Conservation (phyloP, 2,888 invertebrate genomes). For the Heliconius hortense region DNA sequence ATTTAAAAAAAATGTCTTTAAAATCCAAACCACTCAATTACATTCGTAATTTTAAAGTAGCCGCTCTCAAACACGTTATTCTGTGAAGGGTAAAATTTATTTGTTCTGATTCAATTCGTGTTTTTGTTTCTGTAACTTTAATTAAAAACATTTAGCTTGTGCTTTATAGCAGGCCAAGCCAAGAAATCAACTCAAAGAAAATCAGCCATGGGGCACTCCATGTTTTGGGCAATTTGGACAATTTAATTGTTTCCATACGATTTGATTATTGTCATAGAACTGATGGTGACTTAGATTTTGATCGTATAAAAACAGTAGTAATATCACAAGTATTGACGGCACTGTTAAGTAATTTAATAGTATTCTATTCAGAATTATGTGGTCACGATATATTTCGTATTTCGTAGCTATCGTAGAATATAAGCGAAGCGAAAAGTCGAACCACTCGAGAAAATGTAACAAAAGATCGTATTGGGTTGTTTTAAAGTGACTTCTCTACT, state of each 20-base stretch:
- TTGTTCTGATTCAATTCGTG: neutral
- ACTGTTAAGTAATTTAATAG: conserved; percentile 59
- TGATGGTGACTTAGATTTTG: conserved; percentile 54
- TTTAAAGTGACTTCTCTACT: conserved; percentile 16
- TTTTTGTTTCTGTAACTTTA: neutral
- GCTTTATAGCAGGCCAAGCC: conserved; percentile 56
- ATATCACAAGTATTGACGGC: conserved; percentile 74
- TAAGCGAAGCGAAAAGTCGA: conserved; percentile 3
- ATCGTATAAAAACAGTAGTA: conserved; percentile 53
- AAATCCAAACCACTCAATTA: neutral
- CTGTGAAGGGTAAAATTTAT: neutral
- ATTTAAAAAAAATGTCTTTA: neutral
- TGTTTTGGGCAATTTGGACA: conserved; percentile 46
- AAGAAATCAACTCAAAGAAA: conserved; percentile 57
- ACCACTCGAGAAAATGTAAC: conserved; percentile 8
- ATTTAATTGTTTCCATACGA: conserved; percentile 46
- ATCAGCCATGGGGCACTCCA: conserved; percentile 49
- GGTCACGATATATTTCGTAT: neutral
- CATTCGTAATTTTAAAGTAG: neutral
- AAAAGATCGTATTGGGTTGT: conserved; percentile 19
- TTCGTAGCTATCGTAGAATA: conserved; percentile 20
- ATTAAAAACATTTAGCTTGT: conserved; percentile 22
- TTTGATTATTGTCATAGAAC: conserved; percentile 45
- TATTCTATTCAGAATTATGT: conserved; percentile 49
- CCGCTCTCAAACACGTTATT: neutral